phyloP scores from a whole-genome alignment of 2,888 invertebrate genomes.

The Arge pagana region DNA sequence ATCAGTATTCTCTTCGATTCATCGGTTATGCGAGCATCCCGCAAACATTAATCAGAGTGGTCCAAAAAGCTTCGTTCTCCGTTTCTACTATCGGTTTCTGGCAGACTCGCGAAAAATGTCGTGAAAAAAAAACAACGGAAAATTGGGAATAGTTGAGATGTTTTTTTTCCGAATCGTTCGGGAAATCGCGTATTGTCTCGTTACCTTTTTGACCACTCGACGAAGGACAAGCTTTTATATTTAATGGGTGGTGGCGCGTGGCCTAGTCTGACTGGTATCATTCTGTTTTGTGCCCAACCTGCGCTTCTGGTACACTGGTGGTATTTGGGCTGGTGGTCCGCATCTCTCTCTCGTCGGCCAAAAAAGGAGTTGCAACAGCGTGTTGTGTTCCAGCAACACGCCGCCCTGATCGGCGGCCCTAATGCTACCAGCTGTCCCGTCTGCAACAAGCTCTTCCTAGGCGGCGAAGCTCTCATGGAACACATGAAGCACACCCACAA shows the following conservation, averaged over 20 bases:
- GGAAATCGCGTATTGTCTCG: no score
- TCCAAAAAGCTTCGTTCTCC: no score
- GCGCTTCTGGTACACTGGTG: constrained; percentile 53
- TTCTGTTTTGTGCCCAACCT: constrained; percentile 53
- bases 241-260: constrained; percentile 35
- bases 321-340: constrained; percentile 46
- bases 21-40: no score
- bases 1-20: no score
- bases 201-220: no score
- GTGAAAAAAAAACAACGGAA: background rate
- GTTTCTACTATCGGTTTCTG: no score
- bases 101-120: no score
- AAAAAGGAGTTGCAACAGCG: constrained; percentile 84
- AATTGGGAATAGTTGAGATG: background rate
- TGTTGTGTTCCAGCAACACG: constrained; percentile 96
- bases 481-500: constrained; percentile 96
- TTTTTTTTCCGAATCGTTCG: no score
- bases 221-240: constrained; percentile 6
- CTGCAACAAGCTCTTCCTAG: constrained; percentile 93
- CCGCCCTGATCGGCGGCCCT: constrained; percentile 88
- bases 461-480: constrained; percentile 91
- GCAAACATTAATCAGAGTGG: no score
- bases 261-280: constrained; percentile 50
- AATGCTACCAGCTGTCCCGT: constrained; percentile 91
- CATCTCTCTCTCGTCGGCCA: constrained; percentile 30